phyloP scores from a whole-genome alignment of 2,113 vertebrate genomes.

The Pontoporia blainvillei region DNA sequence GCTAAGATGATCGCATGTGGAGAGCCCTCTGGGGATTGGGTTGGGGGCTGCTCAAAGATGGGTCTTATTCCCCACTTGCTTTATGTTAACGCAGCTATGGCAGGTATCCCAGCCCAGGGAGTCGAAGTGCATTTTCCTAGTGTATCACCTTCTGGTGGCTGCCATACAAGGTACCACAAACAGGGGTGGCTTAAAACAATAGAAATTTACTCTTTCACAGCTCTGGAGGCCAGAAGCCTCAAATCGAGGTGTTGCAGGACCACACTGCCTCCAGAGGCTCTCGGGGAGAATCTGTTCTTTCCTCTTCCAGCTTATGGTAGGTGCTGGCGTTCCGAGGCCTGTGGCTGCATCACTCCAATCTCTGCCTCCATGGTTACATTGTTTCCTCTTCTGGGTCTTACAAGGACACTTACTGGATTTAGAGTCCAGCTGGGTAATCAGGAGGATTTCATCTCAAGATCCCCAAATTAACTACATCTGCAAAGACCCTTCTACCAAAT shows the following conservation, averaged over 20 bases:
- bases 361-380: not conserved
- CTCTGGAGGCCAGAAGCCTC: not conserved
- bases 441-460: not conserved
- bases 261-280: fast-evolving
- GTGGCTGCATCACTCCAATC: not conserved
- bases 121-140: too few species aligned
- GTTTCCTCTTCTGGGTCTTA: not conserved
- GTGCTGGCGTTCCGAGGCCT: fast-evolving
- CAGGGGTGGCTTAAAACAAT: not conserved
- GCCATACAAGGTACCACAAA: not conserved
- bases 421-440: not conserved
- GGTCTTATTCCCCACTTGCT: not conserved
- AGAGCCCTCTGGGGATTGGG: not conserved
- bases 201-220: fast-evolving
- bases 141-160: fast-evolving
- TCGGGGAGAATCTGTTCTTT: not conserved
- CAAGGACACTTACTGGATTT: not conserved
- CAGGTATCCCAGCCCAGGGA: not conserved
- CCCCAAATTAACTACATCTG: not conserved
- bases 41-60: not conserved
- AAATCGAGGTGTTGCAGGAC: not conserved
- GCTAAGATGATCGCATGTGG: not conserved
- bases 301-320: too few species aligned
- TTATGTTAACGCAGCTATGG: fast-evolving
- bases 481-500: not conserved